Conservation (phyloP, 2,888 invertebrate species). For the Lasius fuliginosus region DNA sequence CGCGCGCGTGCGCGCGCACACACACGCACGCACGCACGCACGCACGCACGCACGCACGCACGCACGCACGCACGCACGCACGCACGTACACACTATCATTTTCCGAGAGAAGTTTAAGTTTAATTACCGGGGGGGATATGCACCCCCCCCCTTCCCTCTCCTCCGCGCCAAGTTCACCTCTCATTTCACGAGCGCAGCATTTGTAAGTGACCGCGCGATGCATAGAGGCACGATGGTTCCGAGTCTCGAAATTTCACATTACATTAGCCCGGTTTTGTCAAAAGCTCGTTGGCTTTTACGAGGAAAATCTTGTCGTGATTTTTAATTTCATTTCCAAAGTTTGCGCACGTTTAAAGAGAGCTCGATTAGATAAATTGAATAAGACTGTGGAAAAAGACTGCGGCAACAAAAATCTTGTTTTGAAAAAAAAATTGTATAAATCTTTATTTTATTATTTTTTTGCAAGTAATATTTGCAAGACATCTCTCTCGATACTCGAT, state of each 20-base stretch:
- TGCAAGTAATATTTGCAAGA: neutral
- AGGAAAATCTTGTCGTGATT: conserved; percentile 49
- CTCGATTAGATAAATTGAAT: neutral
- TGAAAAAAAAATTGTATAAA: neutral
- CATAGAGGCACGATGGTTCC: conserved; percentile 20
- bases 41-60: too few relatives aligned
- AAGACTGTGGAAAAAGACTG: neutral
- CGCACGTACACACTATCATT: conserved; percentile 56
- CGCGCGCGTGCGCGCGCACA: neutral
- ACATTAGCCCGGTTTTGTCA: conserved; percentile 53
- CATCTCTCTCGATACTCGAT: neutral
- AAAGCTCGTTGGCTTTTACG: conserved; percentile 43
- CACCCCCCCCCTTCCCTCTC: neutral
- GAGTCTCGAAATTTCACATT: conserved; percentile 60
- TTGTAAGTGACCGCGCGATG: conserved; percentile 68
- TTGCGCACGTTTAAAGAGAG: neutral
- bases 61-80: neutral
- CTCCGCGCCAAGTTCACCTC: conserved; percentile 60
- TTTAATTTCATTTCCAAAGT: conserved; percentile 28
- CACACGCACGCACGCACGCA: neutral
- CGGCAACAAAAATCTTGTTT: neutral
- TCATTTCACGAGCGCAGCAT: conserved; percentile 53
- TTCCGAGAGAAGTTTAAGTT: conserved; percentile 73
- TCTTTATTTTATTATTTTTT: neutral
- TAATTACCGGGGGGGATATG: conserved; percentile 69